Evolutionary conservation across 2,888 invertebrate genomes (phyloP).

Genomic region (Drosophila tanythrix): DNA sequence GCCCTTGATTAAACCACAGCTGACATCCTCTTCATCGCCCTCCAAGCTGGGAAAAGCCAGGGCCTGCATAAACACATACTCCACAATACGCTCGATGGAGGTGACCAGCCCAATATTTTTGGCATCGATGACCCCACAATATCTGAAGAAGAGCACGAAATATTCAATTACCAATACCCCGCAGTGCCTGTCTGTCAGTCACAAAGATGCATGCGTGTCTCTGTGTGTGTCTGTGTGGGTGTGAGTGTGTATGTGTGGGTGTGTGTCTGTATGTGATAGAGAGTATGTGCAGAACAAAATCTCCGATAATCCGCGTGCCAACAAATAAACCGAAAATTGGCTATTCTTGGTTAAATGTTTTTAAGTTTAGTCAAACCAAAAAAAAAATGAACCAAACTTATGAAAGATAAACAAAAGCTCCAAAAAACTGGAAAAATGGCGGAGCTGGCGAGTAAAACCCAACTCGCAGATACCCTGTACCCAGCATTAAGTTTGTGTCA

Average conservation of each 20-base stretch:
- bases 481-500: background rate
- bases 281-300: conserved; percentile 11
- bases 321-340: conserved; percentile 40
- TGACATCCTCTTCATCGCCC: conserved; percentile 92
- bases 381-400: conserved; percentile 26
- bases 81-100: conserved; percentile 94
- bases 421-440: conserved; percentile 7
- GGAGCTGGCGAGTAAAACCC: background rate
- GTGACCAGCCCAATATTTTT: conserved; percentile 92
- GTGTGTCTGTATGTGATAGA: background rate
- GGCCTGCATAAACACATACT: conserved; percentile 95
- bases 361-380: conserved; percentile 15
- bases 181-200: background rate
- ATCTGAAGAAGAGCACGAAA: conserved; percentile 84
- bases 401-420: conserved; percentile 46
- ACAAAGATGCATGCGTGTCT: background rate
- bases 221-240: background rate
- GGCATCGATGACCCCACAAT: conserved; percentile 93
- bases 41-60: conserved; percentile 92
- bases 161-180: conserved; percentile 54
- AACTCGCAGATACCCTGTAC: background rate
- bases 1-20: conserved; percentile 92
- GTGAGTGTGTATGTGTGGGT: conserved; percentile 2
- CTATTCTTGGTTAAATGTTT: conserved; percentile 42
- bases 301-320: conserved; percentile 46